These are phyloP conservation scores for Ictidomys tridecemlineatus DNA, from an alignment of 2,113 vertebrate genomes.

Conservation along the genomic window DNA sequence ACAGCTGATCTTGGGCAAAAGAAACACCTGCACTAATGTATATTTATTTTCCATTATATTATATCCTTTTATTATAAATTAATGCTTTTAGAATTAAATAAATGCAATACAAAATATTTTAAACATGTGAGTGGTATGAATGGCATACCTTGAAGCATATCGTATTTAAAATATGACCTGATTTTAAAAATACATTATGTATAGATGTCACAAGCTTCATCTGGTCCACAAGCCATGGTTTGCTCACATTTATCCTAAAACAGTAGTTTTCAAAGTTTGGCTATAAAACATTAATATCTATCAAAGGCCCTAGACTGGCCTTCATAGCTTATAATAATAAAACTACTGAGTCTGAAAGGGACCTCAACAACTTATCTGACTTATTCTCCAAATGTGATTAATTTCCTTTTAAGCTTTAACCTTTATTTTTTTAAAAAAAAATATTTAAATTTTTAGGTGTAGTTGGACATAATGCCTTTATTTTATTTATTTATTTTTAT, in stretches of 20 bases:
- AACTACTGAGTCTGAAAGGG: constrained; percentile 26
- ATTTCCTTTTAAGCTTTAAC: not conserved
- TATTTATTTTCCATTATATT: not conserved
- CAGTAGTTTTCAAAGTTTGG: constrained; percentile 17
- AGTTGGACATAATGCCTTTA: too few relatives aligned
- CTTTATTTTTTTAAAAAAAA: not conserved
- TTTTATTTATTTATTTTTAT: too few relatives aligned
- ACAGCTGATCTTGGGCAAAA: not conserved
- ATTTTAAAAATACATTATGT: constrained; percentile 9
- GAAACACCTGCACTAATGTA: not conserved
- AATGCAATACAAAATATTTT: not conserved
- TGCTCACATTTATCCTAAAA: not conserved
- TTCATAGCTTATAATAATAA: not conserved
- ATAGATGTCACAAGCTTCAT: not conserved
- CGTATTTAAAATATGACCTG: constrained; percentile 1
- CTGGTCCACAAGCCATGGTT: not conserved
- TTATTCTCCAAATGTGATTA: not conserved
- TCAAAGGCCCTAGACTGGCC: not conserved
- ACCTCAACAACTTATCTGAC: constrained; percentile 25
- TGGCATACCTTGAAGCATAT: not conserved
- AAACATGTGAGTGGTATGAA: not conserved
- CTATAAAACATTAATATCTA: not conserved
- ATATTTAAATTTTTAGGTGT: too few relatives aligned
- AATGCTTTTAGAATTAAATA: not conserved
- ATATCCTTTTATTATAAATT: not conserved